These are phyloP conservation scores for Varanus salvator DNA, from an alignment of 2,113 vertebrate genomes.

Conservation along the genomic window DNA sequence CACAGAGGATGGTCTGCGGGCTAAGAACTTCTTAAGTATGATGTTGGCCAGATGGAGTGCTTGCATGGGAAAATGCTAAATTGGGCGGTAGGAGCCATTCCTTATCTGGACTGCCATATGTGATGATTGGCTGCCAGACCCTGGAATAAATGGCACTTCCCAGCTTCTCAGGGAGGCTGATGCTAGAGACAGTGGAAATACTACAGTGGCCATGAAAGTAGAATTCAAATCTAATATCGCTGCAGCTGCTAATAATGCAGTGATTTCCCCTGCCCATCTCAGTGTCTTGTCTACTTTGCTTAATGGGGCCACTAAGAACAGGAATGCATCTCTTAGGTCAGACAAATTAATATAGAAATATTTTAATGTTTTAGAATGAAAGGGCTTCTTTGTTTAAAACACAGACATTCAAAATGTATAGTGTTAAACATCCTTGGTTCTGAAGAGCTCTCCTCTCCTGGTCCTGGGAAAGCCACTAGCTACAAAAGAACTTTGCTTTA, in stretches of 20 bases:
- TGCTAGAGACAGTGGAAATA: background rate
- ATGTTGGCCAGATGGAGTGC: background rate
- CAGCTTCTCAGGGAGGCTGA: background rate
- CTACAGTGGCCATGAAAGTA: background rate
- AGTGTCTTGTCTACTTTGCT: conserved; percentile 16
- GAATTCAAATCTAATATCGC: background rate
- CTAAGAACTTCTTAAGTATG: background rate
- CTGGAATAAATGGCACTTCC: background rate
- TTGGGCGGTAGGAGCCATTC: background rate
- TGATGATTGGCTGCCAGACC: background rate
- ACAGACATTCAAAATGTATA: background rate
- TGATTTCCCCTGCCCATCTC: conserved; percentile 25
- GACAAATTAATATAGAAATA: conserved; percentile 46
- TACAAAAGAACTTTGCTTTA: background rate
- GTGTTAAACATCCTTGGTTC: conserved; percentile 6
- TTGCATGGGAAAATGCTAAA: background rate
- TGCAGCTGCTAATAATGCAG: conserved; percentile 50
- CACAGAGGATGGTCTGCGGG: background rate
- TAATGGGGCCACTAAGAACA: conserved; percentile 47
- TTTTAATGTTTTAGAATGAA: conserved; percentile 43
- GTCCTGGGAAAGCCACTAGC: background rate
- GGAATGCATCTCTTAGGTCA: conserved; percentile 42
- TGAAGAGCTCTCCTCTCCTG: background rate
- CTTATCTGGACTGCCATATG: background rate
- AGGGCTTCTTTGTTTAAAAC: background rate